These are phyloP conservation scores for Chrysolina oricalcia DNA, from an alignment of 2,888 invertebrate species.

Conservation along the genomic window DNA sequence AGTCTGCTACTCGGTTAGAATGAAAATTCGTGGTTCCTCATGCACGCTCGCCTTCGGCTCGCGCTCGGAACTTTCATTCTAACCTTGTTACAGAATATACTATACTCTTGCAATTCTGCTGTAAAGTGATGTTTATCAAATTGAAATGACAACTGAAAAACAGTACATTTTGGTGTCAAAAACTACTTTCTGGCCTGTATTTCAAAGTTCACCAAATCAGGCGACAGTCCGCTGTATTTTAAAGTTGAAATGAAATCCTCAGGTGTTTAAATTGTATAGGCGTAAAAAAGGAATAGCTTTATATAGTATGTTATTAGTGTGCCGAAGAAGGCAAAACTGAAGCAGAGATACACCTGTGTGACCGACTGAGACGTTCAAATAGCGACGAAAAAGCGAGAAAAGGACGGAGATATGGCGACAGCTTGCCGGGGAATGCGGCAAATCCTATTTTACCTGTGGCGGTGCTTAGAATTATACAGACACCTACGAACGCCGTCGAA, in stretches of 20 bases:
- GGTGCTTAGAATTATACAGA: conserved; percentile 47
- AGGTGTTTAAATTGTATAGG: conserved; percentile 68
- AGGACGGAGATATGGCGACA: conserved; percentile 68
- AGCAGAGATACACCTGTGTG: conserved; percentile 51
- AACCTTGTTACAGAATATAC: too few species aligned
- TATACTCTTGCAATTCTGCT: too few species aligned
- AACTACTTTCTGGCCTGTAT: conserved; percentile 39
- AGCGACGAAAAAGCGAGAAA: conserved; percentile 54
- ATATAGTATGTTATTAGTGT: conserved; percentile 68
- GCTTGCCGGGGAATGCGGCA: conserved; percentile 71
- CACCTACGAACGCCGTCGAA: conserved; percentile 39
- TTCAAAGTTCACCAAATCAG: background rate
- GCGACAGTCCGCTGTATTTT: conserved; percentile 42
- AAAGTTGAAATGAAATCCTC: conserved; percentile 60
- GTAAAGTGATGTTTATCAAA: too few species aligned
- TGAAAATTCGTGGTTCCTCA: too few species aligned
- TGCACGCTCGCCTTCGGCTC: too few species aligned
- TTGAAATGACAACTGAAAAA: too few species aligned
- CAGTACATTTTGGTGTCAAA: background rate
- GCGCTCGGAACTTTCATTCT: too few species aligned
- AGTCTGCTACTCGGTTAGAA: too few species aligned
- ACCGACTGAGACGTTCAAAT: conserved; percentile 42
- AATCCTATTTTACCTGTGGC: conserved; percentile 70
- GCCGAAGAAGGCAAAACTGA: conserved; percentile 64
- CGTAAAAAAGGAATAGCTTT: conserved; percentile 69